Evolutionary conservation across 2,797 vertebrate genomes (phyloP).

Genomic region (Cyprinodon diabolis): DNA sequence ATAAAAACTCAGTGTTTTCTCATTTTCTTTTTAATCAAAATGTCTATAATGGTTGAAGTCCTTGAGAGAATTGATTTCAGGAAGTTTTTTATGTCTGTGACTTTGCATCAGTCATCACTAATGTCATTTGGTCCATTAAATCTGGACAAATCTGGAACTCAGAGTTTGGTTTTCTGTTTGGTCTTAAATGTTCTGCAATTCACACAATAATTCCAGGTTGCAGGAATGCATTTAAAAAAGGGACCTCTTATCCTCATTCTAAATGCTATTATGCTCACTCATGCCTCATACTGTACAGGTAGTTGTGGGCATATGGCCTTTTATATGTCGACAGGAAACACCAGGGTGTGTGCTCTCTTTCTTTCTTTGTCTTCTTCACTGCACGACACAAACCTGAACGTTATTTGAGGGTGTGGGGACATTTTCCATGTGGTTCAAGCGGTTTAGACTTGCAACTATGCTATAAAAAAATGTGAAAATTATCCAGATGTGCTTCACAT

Average conservation of each 20-base stretch:
- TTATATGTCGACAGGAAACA: conserved; percentile 71
- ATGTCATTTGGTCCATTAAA: conserved; percentile 25
- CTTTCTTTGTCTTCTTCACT: conserved; percentile 30
- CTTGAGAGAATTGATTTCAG: conserved; percentile 13
- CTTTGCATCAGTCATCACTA: neutral
- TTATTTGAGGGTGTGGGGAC: conserved; percentile 68
- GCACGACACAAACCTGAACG: conserved; percentile 43
- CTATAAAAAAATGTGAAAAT: conserved; percentile 50
- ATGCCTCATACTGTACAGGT: neutral
- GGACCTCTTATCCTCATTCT: neutral
- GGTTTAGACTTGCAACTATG: conserved; percentile 61
- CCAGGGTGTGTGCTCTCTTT: conserved; percentile 57
- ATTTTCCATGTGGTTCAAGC: conserved; percentile 70
- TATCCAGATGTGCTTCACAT: conserved; percentile 26
- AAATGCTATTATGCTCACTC: neutral
- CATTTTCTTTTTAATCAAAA: conserved; percentile 51
- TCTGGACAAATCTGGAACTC: conserved; percentile 15
- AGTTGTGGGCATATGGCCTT: conserved; percentile 26
- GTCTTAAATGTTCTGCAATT: conserved; percentile 8
- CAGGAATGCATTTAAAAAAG: conserved; percentile 9
- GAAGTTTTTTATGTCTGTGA: neutral
- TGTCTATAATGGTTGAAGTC: conserved; percentile 46
- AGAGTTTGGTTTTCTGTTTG: conserved; percentile 14
- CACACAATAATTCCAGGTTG: conserved; percentile 8
- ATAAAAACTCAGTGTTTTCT: conserved; percentile 67